A percentile compares a stretch with the other conserved stretches of the same genome.
These are phyloP conservation scores for Tor tambroides DNA, from an alignment of 2,113 vertebrate genomes.

Conservation along the genomic window DNA sequence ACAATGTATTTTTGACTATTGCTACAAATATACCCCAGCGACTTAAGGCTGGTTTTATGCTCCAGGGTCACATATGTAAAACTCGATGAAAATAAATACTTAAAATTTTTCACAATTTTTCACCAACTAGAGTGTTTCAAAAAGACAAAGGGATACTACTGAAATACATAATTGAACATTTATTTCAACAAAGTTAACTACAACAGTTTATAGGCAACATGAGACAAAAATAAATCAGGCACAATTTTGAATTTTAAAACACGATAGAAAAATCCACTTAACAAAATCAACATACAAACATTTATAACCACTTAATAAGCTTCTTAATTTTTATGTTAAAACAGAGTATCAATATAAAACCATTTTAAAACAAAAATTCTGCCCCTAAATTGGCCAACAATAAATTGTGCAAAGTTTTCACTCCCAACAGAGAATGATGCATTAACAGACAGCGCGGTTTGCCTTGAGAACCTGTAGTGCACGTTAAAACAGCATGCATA, in stretches of 20 bases:
- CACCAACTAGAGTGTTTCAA: neutral
- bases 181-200: constrained; percentile 11
- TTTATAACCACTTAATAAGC: neutral
- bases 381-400: neutral
- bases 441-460: neutral
- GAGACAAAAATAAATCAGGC: neutral
- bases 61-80: no score
- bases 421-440: neutral
- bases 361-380: neutral
- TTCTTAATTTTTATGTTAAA: neutral
- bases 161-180: neutral
- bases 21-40: no score
- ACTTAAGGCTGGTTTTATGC: no score
- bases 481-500: neutral
- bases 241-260: neutral
- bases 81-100: neutral
- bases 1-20: no score
- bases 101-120: neutral
- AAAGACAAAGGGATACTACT: neutral
- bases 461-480: neutral
- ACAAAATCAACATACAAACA: constrained; percentile 14
- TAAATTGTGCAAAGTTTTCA: constrained; percentile 11
- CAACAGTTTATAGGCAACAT: neutral
- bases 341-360: neutral
- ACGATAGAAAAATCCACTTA: neutral